These are phyloP conservation scores for Hydrotaea cyrtoneurina DNA, from an alignment of 2,888 invertebrate species.

Conservation along the genomic window DNA sequence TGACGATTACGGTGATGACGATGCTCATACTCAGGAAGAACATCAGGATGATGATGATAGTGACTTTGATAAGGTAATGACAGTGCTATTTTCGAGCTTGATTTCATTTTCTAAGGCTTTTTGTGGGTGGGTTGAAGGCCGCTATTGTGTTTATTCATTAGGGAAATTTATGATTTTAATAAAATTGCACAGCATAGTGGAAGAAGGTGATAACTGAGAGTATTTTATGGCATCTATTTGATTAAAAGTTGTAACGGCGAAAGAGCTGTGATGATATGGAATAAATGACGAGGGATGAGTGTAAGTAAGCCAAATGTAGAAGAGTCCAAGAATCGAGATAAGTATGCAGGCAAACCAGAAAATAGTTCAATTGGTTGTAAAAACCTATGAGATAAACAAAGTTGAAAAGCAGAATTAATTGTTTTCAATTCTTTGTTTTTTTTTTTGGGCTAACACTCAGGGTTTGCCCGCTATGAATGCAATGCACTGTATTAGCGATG, in stretches of 20 bases:
- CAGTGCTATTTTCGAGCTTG: conserved; percentile 50
- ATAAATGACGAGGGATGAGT: neutral
- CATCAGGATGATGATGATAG: conserved; percentile 48
- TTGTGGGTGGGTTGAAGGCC: neutral
- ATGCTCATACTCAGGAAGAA: neutral
- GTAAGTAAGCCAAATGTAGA: too few species aligned
- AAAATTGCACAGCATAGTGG: conserved; percentile 33
- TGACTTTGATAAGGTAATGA: conserved; percentile 60
- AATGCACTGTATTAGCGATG: too few species aligned
- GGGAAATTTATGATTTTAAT: conserved; percentile 67
- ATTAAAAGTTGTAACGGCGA: neutral
- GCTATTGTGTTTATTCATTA: conserved; percentile 60
- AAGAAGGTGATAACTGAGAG: neutral
- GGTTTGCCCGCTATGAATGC: too few species aligned
- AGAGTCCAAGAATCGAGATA: too few species aligned
- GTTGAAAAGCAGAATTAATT: too few species aligned
- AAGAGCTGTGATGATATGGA: too few species aligned
- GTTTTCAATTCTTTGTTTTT: too few species aligned
- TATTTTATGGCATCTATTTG: neutral
- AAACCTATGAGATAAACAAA: too few species aligned
- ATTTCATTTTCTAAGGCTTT: conserved; percentile 46
- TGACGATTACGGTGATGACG: conserved; percentile 30
- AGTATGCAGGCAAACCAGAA: too few species aligned
- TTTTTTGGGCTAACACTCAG: too few species aligned
- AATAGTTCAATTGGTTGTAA: neutral